These are phyloP conservation scores for Dexiosoma caninum DNA, from an alignment of 2,888 invertebrate species.

Conservation along the genomic window DNA sequence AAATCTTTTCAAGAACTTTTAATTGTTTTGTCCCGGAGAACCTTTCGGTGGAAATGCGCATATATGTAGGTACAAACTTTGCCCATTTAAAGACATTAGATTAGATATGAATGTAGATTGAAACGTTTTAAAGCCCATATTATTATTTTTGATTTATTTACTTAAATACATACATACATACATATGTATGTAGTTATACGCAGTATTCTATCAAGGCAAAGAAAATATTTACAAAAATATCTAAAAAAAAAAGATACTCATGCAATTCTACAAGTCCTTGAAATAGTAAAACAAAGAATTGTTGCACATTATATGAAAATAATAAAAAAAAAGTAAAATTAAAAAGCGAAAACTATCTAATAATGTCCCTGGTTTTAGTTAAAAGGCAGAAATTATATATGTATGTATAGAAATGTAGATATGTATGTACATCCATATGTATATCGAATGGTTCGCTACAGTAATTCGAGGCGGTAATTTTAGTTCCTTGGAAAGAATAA, in stretches of 20 bases:
- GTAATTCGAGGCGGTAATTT: not conserved
- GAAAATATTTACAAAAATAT: slow-evolving; percentile 34
- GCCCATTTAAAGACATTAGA: too few relatives aligned
- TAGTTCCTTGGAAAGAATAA: not conserved
- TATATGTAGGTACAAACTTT: too few relatives aligned
- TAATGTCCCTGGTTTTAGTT: slow-evolving; percentile 57
- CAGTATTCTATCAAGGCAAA: slow-evolving; percentile 50
- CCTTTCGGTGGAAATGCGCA: too few relatives aligned
- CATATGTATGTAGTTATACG: too few relatives aligned
- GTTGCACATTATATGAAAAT: slow-evolving; percentile 54
- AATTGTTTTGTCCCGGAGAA: too few relatives aligned
- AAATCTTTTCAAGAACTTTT: too few relatives aligned
- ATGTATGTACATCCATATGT: too few relatives aligned
- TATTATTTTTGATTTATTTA: slow-evolving; percentile 48
- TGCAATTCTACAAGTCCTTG: slow-evolving; percentile 48
- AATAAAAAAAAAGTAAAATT: slow-evolving; percentile 24
- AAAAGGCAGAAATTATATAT: slow-evolving; percentile 48
- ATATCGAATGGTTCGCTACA: slow-evolving; percentile 47
- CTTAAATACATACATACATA: slow-evolving; percentile 38
- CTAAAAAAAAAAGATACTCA: not conserved
- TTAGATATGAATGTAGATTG: too few relatives aligned
- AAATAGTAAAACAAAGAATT: slow-evolving; percentile 55
- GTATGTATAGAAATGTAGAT: too few relatives aligned
- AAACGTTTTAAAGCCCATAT: not conserved
- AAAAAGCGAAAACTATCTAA: slow-evolving; percentile 32